Conservation (phyloP, 2,113 vertebrate species). For the Dicentrarchus labrax region DNA sequence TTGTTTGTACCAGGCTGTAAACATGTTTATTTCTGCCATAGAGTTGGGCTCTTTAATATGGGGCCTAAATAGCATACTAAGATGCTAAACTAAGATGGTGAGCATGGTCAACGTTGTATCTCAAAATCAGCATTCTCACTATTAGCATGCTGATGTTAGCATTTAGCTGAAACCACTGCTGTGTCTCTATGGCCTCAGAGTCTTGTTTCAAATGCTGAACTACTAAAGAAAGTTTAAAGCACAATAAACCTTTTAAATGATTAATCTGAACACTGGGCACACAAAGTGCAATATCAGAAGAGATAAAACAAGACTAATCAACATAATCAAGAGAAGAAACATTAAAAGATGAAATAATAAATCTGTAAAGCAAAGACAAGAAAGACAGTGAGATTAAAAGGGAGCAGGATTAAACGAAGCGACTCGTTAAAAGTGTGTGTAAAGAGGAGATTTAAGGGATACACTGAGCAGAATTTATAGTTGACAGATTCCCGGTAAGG, state of each 20-base stretch:
- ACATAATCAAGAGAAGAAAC: not conserved
- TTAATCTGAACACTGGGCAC: not conserved
- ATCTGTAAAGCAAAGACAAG: not conserved
- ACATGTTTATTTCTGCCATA: too few relatives aligned
- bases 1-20: too few relatives aligned
- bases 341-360: constrained; percentile 11
- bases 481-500: not conserved
- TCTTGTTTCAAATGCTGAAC: not conserved
- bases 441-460: constrained; percentile 9
- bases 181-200: not conserved
- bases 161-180: not conserved
- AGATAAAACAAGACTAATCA: not conserved
- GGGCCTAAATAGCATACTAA: too few relatives aligned
- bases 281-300: not conserved
- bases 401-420: not conserved
- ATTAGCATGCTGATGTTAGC: not conserved
- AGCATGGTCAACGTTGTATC: not conserved
- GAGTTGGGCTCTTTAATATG: too few relatives aligned
- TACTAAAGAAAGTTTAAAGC: not conserved
- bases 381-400: not conserved
- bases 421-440: not conserved
- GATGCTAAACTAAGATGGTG: not conserved
- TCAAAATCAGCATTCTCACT: too few relatives aligned
- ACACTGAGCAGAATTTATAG: not conserved
- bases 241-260: not conserved